Percentiles rank a stretch among this genome's conserved stretches.
Evolutionary conservation across 2,797 vertebrate genomes (phyloP).

Genomic region (Enteromius radiatus): DNA sequence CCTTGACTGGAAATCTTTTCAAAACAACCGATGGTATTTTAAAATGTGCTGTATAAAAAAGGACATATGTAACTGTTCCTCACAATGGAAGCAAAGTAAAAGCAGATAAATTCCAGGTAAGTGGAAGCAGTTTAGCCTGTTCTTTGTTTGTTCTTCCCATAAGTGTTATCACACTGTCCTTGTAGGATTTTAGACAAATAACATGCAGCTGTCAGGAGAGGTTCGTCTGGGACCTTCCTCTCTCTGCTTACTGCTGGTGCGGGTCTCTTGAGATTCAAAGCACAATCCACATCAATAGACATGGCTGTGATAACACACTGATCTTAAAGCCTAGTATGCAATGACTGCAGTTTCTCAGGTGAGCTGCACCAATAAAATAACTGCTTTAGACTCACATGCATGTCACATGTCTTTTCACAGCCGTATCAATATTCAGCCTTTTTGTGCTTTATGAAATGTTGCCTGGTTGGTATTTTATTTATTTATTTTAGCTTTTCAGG

Average conservation of each 20-base stretch:
- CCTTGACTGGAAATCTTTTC: background rate
- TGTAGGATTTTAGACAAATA: conserved; percentile 28
- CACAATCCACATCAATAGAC: background rate
- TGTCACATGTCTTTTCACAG: conserved; percentile 20
- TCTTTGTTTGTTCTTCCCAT: background rate
- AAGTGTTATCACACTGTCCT: conserved; percentile 8
- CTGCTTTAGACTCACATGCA: conserved; percentile 31
- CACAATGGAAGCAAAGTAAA: background rate
- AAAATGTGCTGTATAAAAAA: background rate
- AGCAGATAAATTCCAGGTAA: background rate
- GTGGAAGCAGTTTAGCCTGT: background rate
- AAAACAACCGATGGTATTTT: background rate
- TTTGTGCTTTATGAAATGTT: no score
- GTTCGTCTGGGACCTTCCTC: background rate
- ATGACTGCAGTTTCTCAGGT: background rate
- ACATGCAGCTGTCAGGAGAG: background rate
- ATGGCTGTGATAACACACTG: background rate
- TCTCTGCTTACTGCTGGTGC: background rate
- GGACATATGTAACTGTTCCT: background rate
- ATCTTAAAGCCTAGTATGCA: background rate
- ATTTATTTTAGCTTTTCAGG: background rate
- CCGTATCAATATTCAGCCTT: background rate
- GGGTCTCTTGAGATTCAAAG: background rate
- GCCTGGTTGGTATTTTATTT: no score
- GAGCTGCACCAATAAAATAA: background rate